Base-by-base conservation (phyloP, 37 sponge, comb jelly and placozoan genomes). In the Spongilla lacustris region DNA sequence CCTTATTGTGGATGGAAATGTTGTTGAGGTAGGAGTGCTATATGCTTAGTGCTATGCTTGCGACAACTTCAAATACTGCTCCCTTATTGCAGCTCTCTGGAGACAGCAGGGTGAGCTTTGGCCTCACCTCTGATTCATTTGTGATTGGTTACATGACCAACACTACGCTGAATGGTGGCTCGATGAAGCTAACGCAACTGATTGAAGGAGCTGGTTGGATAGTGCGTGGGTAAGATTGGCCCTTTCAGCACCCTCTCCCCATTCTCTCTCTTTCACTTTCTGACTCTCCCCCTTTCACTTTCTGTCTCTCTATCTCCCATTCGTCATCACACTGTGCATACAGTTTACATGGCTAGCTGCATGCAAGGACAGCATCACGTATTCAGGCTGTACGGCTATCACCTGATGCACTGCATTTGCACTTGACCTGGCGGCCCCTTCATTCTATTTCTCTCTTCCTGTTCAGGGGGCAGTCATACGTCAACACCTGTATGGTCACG, bases 131-230 rank as follows among this genome's bases (percentile, higher is more conserved):
- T 0, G 36, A 75, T n/a, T 9, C 68, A 28, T 84, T 72, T 80
- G 41, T 90, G 22, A 33, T 87, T 83, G 94, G 94, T 0, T 94
- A 94, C 83, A 35, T 94, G 19, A 77, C 81, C 17, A 84, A 90
- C 27, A 41, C 67, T 1, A 88, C 88, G 30, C n/a, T 94, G 24
- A 73, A 66, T 3, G 34, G 81, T n/a, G 33, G 67, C 14, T 4
- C 48, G 24, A 66, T 74, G 68, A 73, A 75, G 29, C 74, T 84
- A 10, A 17, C 29, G 19, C 75, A 93, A 30, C 36, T 90, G 78
- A 90, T 90, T 27, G 69, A 75, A 31, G 94, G 91, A 38, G 84
- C 88, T 81, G 94, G 94, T 0, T 94, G 94, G 94, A 58, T 94
- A 12, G 94, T 94, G 9, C 75, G 88, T 66, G 73, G 67, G 93